phyloP scores from a whole-genome alignment of 2,797 vertebrate genomes.

The Ambastaia sidthimunki region DNA sequence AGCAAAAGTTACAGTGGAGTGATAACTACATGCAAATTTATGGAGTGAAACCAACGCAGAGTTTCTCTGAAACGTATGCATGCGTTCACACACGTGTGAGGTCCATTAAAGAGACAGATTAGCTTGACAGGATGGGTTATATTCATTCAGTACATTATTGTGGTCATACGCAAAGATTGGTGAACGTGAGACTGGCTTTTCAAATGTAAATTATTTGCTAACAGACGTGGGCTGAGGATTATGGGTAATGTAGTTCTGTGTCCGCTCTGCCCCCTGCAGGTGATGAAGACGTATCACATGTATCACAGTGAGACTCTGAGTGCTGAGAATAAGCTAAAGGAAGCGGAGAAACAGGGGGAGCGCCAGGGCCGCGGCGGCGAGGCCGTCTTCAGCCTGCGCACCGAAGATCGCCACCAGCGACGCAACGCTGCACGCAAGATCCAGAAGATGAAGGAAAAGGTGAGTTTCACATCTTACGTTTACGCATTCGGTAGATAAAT shows the following conservation, averaged over 20 bases:
- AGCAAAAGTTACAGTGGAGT: constrained; percentile 10
- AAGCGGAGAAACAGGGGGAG: constrained; percentile 96
- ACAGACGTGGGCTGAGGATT: not conserved
- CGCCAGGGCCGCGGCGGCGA: constrained; percentile 86
- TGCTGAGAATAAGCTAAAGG: constrained; percentile 94
- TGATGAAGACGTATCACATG: constrained; percentile 99
- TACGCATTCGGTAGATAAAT: not conserved
- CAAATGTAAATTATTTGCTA: not conserved
- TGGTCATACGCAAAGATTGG: not conserved
- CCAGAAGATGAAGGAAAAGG: constrained; percentile 99
- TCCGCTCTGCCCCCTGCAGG: constrained; percentile 73
- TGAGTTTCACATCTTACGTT: constrained; percentile 58
- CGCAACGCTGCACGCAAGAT: constrained; percentile 98
- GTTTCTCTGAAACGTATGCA: not conserved
- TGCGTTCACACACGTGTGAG: no score
- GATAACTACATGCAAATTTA: constrained; percentile 6
- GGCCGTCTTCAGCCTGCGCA: constrained; percentile 90
- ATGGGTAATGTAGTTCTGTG: not conserved
- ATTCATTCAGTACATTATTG: no score
- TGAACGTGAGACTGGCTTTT: not conserved
- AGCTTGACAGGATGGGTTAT: no score
- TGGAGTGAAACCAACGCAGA: not conserved
- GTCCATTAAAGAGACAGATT: no score
- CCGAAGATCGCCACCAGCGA: constrained; percentile 95
- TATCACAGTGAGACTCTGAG: constrained; percentile 95